A percentile compares a stretch with the other conserved stretches of the same genome.
These are phyloP conservation scores for Aphelocoma coerulescens DNA, from an alignment of 2,113 vertebrate genomes.

Conservation along the genomic window DNA sequence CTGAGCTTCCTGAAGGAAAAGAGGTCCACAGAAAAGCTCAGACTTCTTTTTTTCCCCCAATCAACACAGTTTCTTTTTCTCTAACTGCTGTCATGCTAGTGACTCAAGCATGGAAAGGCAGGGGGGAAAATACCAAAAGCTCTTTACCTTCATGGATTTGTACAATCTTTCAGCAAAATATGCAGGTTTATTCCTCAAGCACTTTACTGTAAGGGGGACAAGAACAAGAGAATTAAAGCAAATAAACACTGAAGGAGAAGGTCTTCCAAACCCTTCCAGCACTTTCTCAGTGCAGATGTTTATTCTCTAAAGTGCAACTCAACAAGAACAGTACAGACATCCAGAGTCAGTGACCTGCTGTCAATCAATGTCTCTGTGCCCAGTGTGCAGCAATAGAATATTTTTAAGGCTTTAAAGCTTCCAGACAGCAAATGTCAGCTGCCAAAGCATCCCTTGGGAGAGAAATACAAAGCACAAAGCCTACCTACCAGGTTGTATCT, in stretches of 20 bases:
- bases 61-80: neutral
- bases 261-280: neutral
- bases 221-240: neutral
- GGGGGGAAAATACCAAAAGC: neutral
- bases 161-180: slow-evolving; percentile 95
- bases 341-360: neutral
- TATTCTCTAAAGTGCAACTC: neutral
- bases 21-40: neutral
- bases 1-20: neutral
- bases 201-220: slow-evolving; percentile 81
- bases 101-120: neutral
- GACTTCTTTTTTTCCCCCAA: fast-evolving
- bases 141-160: slow-evolving; percentile 96
- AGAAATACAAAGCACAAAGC: neutral
- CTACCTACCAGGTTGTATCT: neutral
- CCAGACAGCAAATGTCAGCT: neutral
- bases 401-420: neutral
- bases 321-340: neutral
- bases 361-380: neutral
- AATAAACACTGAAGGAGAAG: neutral
- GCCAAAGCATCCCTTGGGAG: neutral
- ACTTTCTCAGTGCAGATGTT: neutral
- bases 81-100: neutral
- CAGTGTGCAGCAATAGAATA: neutral
- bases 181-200: slow-evolving; percentile 77